Evolutionary conservation across 2,888 invertebrate species (phyloP).

Genomic region (Calliphora vomitoria): DNA sequence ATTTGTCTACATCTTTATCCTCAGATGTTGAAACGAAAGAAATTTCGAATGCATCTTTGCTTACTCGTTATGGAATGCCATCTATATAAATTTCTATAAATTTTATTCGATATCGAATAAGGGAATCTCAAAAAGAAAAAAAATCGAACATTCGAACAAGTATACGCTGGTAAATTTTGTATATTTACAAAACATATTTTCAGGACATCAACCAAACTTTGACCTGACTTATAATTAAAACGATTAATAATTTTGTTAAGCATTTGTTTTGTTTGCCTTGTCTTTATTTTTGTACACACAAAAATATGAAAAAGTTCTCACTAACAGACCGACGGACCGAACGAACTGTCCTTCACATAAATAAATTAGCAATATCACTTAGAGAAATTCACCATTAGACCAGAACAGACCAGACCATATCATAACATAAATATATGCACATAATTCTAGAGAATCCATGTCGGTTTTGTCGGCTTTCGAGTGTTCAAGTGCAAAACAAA

Average conservation of each 20-base stretch:
- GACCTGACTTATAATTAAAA: conserved; percentile 45
- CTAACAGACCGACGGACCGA: background rate
- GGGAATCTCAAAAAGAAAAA: too few species aligned
- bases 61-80: too few species aligned
- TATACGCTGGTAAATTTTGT: too few species aligned
- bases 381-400: conserved; percentile 1
- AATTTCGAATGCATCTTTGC: too few species aligned
- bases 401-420: background rate
- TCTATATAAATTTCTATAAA: too few species aligned
- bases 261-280: background rate
- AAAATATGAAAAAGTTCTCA: background rate
- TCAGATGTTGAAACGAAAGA: too few species aligned
- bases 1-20: too few species aligned
- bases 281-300: background rate
- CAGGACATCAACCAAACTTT: conserved; percentile 29
- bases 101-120: too few species aligned
- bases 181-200: background rate
- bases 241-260: conserved; percentile 24
- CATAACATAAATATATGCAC: background rate
- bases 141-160: too few species aligned
- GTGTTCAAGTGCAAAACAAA: background rate
- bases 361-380: conserved; percentile 31
- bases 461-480: background rate
- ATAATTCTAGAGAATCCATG: background rate
- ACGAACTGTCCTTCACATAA: conserved; percentile 19